Percentiles rank a stretch among this genome's conserved stretches.
Evolutionary conservation across 2,888 invertebrate species (phyloP).

Genomic region (Chrysodeixis includens): DNA sequence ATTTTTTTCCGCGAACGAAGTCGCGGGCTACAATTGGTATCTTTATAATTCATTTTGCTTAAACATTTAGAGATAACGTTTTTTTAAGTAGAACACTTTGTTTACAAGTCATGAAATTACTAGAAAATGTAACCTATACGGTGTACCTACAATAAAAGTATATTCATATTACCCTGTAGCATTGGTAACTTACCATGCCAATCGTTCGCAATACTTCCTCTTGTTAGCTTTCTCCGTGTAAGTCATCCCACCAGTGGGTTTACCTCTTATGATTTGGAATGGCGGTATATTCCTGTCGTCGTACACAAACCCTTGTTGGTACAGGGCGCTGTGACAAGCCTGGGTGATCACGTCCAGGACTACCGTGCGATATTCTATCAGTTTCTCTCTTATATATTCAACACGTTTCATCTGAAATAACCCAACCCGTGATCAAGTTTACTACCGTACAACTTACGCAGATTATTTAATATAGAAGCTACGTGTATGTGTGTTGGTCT

Average conservation of each 20-base stretch:
- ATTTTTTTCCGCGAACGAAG: too few relatives aligned
- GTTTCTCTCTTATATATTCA: constrained; percentile 75
- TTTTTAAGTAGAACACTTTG: too few relatives aligned
- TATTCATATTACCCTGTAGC: too few relatives aligned
- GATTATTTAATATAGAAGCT: too few relatives aligned
- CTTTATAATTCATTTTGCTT: too few relatives aligned
- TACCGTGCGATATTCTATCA: constrained; percentile 76
- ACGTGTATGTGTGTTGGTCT: neutral
- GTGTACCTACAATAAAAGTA: too few relatives aligned
- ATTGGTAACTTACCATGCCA: constrained; percentile 93
- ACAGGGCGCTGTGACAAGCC: constrained; percentile 93
- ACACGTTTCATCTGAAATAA: constrained; percentile 84
- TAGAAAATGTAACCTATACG: too few relatives aligned
- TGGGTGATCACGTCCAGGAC: constrained; percentile 85
- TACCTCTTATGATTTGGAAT: constrained; percentile 87
- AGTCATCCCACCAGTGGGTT: constrained; percentile 92
- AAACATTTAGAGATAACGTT: too few relatives aligned
- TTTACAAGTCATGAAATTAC: too few relatives aligned
- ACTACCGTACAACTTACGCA: neutral
- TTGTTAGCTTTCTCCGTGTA: constrained; percentile 96
- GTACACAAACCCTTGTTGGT: constrained; percentile 93
- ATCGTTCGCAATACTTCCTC: constrained; percentile 93
- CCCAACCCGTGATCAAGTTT: constrained; percentile 9
- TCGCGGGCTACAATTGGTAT: too few relatives aligned
- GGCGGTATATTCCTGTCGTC: constrained; percentile 91